A percentile compares a stretch with the other conserved stretches of the same genome.
Evolutionary conservation across 2,113 vertebrate genomes (phyloP).

Genomic region (Turnix velox): DNA sequence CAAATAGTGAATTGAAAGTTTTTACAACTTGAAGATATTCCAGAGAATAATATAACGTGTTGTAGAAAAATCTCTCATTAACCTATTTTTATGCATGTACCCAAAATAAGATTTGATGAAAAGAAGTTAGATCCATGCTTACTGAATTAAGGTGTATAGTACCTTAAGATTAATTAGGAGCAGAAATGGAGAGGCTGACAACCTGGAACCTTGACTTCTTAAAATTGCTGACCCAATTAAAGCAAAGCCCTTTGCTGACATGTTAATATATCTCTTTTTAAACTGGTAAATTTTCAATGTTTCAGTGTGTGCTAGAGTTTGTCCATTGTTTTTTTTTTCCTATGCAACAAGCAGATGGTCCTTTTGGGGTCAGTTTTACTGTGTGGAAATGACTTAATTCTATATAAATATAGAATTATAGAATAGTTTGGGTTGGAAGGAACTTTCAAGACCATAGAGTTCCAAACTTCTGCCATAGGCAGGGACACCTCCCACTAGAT

Average conservation of each 20-base stretch:
- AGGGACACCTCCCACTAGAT: no score
- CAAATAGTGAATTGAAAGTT: not conserved
- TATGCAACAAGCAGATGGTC: not conserved
- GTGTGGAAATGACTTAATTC: not conserved
- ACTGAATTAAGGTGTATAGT: slow-evolving; percentile 54
- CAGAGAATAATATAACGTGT: not conserved
- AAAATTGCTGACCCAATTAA: slow-evolving; percentile 69
- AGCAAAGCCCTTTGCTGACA: slow-evolving; percentile 63
- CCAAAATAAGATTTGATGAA: not conserved
- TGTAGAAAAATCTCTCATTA: not conserved
- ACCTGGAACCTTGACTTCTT: slow-evolving; percentile 62
- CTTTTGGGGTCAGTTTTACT: not conserved
- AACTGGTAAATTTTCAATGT: slow-evolving; percentile 64
- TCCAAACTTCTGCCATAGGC: no score
- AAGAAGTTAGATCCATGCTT: slow-evolving; percentile 30
- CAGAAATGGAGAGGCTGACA: slow-evolving; percentile 64
- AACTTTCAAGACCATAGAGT: no score
- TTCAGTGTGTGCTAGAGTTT: not conserved
- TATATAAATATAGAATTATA: no score
- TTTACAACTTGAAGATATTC: not conserved
- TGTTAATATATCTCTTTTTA: slow-evolving; percentile 66
- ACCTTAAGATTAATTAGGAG: slow-evolving; percentile 60
- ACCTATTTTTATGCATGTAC: no score
- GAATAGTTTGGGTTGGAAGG: no score
- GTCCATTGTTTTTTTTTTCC: not conserved